Evolutionary conservation across 2,797 vertebrate species (phyloP), one percentile per base, ranked within the genome.

Genomic region (Pampus argenteus): DNA sequence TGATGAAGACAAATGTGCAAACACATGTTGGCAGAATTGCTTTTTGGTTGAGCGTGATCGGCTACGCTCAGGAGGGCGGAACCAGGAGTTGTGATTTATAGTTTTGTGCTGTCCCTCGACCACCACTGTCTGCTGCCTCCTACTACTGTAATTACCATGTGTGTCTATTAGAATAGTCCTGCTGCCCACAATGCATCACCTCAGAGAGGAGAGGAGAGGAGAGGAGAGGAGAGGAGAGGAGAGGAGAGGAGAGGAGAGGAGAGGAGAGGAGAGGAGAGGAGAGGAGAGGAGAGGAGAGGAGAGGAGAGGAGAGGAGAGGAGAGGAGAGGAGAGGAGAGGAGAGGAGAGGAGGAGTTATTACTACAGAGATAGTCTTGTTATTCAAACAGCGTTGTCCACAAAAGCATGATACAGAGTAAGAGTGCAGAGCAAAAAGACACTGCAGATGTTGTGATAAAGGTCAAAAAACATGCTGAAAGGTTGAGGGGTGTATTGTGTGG

Each of bases 1-100:
- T 95, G 93, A 95, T 95, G 93, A 95, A 95, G 94, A 95, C 93
- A 93, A 95, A 95, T 95, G 94, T 93, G 91, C 86, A 93, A 94
- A 94, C 92, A 86, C 90, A 90, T 91, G 91, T 93, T 93, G 92
- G 93, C 93, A 94, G 94, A 95, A 95, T 95, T 95, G 94, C 93
- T 95, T 95, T 95, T 94, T 93, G 91, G 83, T 91, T 85, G 92
- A 93, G 89, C 85, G 90, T 94, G 92, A 94, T 93, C 90, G 88
- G 90, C 90, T 89, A 88, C 88, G 88, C 92, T 95, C 89, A 89
- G 85, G 92, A 93, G 90, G 94, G 92, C 86, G 87, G 92, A 93
- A 94, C 92, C 93, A 77, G 60, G 83, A 87, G 88, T 92, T 81
- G 91, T 92, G 94, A 95, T 95, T 95, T 95, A 95, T 95, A 89